A percentile compares a stretch with the other conserved stretches of the same genome.
These are phyloP conservation scores for Hirtodrosophila histrioides DNA, from an alignment of 2,888 invertebrate species.

Conservation along the genomic window DNA sequence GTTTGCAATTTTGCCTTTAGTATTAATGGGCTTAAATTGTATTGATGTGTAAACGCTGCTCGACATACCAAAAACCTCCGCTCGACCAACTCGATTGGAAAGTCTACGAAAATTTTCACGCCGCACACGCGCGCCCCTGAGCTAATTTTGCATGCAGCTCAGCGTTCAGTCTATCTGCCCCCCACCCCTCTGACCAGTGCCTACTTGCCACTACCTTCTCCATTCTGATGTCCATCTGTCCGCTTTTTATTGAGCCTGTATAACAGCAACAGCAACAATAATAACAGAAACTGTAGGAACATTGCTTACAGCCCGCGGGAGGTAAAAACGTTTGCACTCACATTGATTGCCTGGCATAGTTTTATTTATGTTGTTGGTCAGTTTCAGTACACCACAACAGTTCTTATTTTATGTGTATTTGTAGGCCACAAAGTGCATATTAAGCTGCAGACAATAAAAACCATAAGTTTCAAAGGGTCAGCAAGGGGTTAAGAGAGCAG, in stretches of 20 bases:
- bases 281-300: slow-evolving; percentile 23
- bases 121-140: slow-evolving; percentile 68
- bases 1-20: slow-evolving; percentile 76
- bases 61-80: slow-evolving; percentile 48
- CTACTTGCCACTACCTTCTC: not conserved
- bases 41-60: slow-evolving; percentile 68
- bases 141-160: slow-evolving; percentile 78
- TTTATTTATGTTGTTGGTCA: slow-evolving; percentile 72
- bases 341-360: slow-evolving; percentile 75
- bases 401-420: slow-evolving; percentile 61
- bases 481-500: slow-evolving; percentile 44
- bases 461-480: slow-evolving; percentile 32
- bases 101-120: slow-evolving; percentile 74
- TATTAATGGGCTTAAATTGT: slow-evolving; percentile 78
- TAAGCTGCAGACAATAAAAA: slow-evolving; percentile 55
- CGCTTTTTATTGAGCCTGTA: slow-evolving; percentile 70
- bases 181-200: not conserved
- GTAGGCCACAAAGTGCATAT: slow-evolving; percentile 77
- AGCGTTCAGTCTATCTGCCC: slow-evolving; percentile 54
- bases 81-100: slow-evolving; percentile 50
- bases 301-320: slow-evolving; percentile 67
- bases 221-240: slow-evolving; percentile 54
- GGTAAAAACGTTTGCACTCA: slow-evolving; percentile 78
- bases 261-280: slow-evolving; percentile 42
- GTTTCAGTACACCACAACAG: slow-evolving; percentile 58